Conservation (phyloP, 2,113 vertebrate species). For the Rhabdomys dilectus region DNA sequence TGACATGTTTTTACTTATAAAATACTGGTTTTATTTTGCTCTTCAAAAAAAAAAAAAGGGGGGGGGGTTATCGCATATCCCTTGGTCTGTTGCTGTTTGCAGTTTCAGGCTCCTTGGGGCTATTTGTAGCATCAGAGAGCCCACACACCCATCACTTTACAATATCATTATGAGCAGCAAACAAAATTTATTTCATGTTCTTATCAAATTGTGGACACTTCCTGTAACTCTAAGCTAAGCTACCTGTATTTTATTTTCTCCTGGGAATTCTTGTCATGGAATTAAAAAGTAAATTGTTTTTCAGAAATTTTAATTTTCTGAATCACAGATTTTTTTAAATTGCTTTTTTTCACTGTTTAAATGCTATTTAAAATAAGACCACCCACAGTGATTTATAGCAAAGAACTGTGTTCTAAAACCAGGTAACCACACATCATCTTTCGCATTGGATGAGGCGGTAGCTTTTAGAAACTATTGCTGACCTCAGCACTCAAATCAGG, state of each 20-base stretch:
- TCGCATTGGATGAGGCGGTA: not conserved
- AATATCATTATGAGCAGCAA: not conserved
- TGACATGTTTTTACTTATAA: not conserved
- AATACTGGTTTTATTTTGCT: not conserved
- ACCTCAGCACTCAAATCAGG: not conserved
- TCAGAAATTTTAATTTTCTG: not conserved
- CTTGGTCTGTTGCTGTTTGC: not conserved
- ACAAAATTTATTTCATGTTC: not conserved
- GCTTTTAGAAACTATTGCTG: not conserved
- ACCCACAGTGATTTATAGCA: no score
- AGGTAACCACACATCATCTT: not conserved
- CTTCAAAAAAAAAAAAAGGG: not conserved
- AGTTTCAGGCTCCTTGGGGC: not conserved
- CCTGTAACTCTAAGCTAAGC: not conserved
- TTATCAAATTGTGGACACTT: not conserved
- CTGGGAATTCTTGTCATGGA: not conserved
- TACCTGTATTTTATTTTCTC: not conserved
- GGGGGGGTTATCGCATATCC: not conserved
- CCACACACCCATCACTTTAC: not conserved
- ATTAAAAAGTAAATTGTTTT: not conserved
- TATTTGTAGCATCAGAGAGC: not conserved
- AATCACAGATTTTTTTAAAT: not conserved
- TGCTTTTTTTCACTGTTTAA: not conserved
- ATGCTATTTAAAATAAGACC: not conserved
- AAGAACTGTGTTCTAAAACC: not conserved